Percentiles rank a stretch among this genome's conserved stretches.
phyloP scores from a whole-genome alignment of 2,888 invertebrate genomes.

The Brenthis ino region DNA sequence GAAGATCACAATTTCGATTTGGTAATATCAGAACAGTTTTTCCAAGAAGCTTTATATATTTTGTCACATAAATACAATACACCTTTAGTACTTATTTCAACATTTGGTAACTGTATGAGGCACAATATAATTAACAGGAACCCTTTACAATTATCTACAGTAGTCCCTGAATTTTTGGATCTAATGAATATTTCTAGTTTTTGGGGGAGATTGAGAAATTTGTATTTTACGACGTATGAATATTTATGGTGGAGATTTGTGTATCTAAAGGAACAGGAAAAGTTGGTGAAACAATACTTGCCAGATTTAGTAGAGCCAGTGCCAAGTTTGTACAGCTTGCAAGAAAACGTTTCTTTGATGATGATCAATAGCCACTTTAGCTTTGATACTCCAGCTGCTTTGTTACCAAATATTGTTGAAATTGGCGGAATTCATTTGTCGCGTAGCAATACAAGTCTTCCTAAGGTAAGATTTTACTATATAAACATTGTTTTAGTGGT shows the following conservation, averaged over 20 bases:
- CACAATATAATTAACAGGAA: conserved; percentile 66
- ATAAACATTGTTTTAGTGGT: not conserved
- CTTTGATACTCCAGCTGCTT: conserved; percentile 70
- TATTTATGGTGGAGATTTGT: conserved; percentile 67
- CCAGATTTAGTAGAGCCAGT: conserved; percentile 59
- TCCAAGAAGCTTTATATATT: conserved; percentile 69
- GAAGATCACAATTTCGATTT: conserved; percentile 69
- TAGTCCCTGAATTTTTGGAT: conserved; percentile 63
- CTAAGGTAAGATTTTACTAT: conserved; percentile 41
- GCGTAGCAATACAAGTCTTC: conserved; percentile 56
- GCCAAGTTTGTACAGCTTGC: conserved; percentile 66
- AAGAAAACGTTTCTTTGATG: conserved; percentile 67
- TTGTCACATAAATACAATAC: conserved; percentile 73
- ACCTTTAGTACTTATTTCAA: conserved; percentile 65
- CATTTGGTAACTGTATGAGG: conserved; percentile 71
- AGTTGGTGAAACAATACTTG: conserved; percentile 62
- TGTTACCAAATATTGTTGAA: conserved; percentile 80
- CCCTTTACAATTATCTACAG: conserved; percentile 67
- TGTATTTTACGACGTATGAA: conserved; percentile 68
- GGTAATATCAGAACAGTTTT: conserved; percentile 75
- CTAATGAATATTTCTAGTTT: conserved; percentile 78
- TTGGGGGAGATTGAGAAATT: conserved; percentile 73
- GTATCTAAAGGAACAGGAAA: conserved; percentile 65
- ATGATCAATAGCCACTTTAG: conserved; percentile 78
- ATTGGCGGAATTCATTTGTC: conserved; percentile 81